Evolutionary conservation across 2,888 invertebrate species (phyloP).

Genomic region (Crematogaster levior): DNA sequence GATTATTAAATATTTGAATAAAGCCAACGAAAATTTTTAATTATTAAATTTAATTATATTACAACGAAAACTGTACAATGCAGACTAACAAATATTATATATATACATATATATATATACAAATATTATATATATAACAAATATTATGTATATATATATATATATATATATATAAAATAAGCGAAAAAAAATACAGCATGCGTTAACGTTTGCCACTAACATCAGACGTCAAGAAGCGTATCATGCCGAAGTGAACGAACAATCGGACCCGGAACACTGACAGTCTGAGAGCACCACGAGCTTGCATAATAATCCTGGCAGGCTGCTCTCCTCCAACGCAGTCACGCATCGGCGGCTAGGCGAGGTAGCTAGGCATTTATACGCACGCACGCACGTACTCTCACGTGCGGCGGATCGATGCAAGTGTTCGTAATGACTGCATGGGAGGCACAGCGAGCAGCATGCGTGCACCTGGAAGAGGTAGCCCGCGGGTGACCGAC

Average conservation of each 20-base stretch:
- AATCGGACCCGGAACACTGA: slow-evolving; percentile 75
- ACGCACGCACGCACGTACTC: slow-evolving; percentile 5
- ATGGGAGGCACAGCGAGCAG: slow-evolving; percentile 57
- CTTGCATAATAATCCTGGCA: slow-evolving; percentile 76
- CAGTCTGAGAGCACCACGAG: slow-evolving; percentile 47
- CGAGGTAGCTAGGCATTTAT: slow-evolving; percentile 23
- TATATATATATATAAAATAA: no score
- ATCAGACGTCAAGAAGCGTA: slow-evolving; percentile 53
- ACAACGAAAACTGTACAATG: neutral
- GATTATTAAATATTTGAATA: neutral
- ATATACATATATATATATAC: no score
- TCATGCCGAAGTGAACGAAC: slow-evolving; percentile 69
- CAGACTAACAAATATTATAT: neutral
- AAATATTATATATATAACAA: no score
- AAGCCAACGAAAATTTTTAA: neutral
- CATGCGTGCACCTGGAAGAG: slow-evolving; percentile 67
- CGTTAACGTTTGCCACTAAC: slow-evolving; percentile 1
- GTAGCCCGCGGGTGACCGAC: slow-evolving; percentile 54
- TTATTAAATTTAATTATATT: neutral
- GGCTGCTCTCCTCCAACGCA: slow-evolving; percentile 55
- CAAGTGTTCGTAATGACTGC: slow-evolving; percentile 71
- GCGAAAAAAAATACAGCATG: no score
- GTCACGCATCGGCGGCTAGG: slow-evolving; percentile 34
- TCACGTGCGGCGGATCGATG: slow-evolving; percentile 56
- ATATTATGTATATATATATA: no score